These are phyloP conservation scores for Ammodytes marinus DNA, from an alignment of 2,113 vertebrate genomes.

Conservation along the genomic window DNA sequence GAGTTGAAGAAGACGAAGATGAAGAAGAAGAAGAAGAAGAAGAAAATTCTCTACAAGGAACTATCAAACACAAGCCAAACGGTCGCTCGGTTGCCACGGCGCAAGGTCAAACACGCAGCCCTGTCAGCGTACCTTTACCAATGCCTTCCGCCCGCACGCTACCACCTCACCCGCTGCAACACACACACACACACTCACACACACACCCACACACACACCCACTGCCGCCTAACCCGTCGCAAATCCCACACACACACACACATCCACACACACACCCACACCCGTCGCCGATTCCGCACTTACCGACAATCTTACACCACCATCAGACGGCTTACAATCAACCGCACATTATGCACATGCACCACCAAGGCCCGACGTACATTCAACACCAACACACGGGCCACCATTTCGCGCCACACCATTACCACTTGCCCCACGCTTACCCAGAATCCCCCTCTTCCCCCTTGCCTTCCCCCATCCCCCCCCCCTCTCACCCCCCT, in stretches of 20 bases:
- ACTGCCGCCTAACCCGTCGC: conserved; percentile 75
- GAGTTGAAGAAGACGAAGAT: conserved; percentile 63
- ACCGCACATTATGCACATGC: conserved; percentile 68
- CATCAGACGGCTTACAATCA: conserved; percentile 77
- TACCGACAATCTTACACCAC: conserved; percentile 79
- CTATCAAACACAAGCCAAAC: conserved; percentile 88
- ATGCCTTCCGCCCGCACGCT: conserved; percentile 77
- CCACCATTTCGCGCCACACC: conserved; percentile 80
- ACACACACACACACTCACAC: conserved; percentile 75
- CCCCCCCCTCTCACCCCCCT: conserved; percentile 81
- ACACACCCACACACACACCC: conserved; percentile 63
- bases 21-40: conserved; percentile 63
- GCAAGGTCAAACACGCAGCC: conserved; percentile 79
- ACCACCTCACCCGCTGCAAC: conserved; percentile 71
- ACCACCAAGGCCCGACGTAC: conserved; percentile 71
- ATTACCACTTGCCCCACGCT: conserved; percentile 81
- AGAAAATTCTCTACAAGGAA: conserved; percentile 87
- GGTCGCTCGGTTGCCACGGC: conserved; percentile 73
- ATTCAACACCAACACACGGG: conserved; percentile 57
- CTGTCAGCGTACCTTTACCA: conserved; percentile 52
- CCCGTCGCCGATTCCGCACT: conserved; percentile 80
- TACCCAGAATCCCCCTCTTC: conserved; percentile 84
- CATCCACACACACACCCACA: conserved; percentile 66
- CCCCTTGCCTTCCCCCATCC: conserved; percentile 63
- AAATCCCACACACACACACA: conserved; percentile 79